A percentile compares a stretch with the other conserved stretches of the same genome.
Conservation (phyloP, 92 coral and sea anemone species). For the Palythoa grandis region DNA sequence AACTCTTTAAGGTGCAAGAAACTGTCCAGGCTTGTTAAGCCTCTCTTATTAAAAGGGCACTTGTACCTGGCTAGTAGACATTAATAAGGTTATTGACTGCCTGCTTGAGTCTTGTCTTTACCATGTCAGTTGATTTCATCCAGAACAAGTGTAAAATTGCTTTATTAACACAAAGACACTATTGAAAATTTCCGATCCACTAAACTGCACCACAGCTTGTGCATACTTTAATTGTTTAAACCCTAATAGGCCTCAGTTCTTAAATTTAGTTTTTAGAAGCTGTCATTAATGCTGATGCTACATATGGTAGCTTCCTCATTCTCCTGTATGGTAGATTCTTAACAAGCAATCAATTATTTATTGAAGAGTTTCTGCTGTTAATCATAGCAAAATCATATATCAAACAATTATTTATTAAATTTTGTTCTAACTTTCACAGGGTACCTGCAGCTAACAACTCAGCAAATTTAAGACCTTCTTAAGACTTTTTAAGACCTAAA, state of each 20-base stretch:
- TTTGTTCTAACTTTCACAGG: too few species aligned
- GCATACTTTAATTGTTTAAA: background rate
- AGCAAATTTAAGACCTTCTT: too few species aligned
- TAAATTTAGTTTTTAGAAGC: background rate
- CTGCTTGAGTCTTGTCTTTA: background rate
- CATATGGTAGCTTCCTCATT: too few species aligned
- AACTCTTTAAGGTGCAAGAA: background rate
- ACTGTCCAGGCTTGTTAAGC: too few species aligned
- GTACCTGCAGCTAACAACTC: too few species aligned
- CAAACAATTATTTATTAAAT: too few species aligned
- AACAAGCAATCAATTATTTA: too few species aligned
- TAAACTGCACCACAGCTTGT: background rate
- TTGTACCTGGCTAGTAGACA: background rate
- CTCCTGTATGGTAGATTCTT: too few species aligned
- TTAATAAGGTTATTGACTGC: too few species aligned
- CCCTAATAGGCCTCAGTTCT: background rate
- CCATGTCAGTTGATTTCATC: background rate
- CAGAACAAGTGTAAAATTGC: background rate
- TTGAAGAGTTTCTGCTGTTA: too few species aligned
- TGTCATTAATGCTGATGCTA: background rate
- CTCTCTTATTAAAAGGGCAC: background rate
- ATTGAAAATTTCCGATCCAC: background rate
- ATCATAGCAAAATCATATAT: too few species aligned
- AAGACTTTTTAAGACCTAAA: too few species aligned
- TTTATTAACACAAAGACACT: background rate